phyloP scores from a whole-genome alignment of 2,888 invertebrate genomes.

The Macaria liturata region DNA sequence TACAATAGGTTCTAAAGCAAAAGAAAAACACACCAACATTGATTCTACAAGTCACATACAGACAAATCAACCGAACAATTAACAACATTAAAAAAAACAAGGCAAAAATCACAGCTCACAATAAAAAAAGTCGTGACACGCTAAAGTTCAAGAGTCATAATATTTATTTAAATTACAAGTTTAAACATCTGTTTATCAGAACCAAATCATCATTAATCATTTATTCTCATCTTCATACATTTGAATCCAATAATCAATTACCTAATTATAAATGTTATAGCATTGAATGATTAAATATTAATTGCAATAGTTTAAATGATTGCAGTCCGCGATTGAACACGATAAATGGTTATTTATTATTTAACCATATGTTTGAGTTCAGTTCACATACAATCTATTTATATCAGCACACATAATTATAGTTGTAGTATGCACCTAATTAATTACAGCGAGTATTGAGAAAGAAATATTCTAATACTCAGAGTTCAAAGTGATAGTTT shows the following conservation, averaged over 20 bases:
- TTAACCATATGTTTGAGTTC: constrained; percentile 28
- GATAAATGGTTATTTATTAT: constrained; percentile 23
- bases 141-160: constrained; percentile 27
- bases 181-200: neutral
- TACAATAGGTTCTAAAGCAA: too few relatives aligned
- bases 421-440: too few relatives aligned
- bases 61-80: too few relatives aligned
- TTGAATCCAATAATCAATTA: constrained; percentile 23
- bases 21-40: too few relatives aligned
- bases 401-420: too few relatives aligned
- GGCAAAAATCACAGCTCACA: too few relatives aligned
- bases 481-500: too few relatives aligned
- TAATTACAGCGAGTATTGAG: too few relatives aligned
- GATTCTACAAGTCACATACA: too few relatives aligned
- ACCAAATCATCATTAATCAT: constrained; percentile 21
- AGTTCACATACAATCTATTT: neutral
- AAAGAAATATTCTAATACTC: too few relatives aligned
- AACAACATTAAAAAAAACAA: too few relatives aligned
- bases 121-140: constrained; percentile 28
- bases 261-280: constrained; percentile 26
- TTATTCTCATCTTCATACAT: constrained; percentile 9
- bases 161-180: constrained; percentile 18
- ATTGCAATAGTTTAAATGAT: constrained; percentile 22
- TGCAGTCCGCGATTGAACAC: constrained; percentile 15
- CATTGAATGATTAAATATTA: constrained; percentile 29